Evolutionary conservation across 1,140 invertebrate species (phyloP).

Genomic region (Wiebesia pumilae): DNA sequence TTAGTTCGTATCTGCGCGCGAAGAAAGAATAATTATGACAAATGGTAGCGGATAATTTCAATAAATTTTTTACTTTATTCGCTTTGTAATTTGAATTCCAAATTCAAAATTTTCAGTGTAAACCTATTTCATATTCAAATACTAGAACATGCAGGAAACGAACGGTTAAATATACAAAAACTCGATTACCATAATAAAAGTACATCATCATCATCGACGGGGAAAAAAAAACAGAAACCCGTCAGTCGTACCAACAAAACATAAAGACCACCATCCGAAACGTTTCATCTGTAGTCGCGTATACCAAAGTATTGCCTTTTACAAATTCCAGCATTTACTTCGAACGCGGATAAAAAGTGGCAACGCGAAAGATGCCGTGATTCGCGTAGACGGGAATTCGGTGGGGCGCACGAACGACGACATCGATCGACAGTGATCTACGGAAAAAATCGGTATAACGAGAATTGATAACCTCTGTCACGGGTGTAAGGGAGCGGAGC

Average conservation of each 20-base stretch:
- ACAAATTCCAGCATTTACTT: background rate
- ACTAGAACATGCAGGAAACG: background rate
- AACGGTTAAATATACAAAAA: slow-evolving; percentile 9
- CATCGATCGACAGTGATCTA: background rate
- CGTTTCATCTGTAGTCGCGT: background rate
- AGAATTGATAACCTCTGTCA: slow-evolving; percentile 45
- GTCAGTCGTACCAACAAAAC: background rate
- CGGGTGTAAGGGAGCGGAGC: background rate
- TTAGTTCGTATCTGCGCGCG: background rate
- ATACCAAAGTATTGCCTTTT: background rate
- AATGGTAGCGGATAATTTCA: background rate
- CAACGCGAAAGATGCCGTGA: slow-evolving; percentile 25
- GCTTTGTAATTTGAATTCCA: background rate
- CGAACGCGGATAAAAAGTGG: background rate
- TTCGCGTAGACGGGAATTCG: background rate
- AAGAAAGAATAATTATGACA: background rate
- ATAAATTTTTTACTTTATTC: background rate
- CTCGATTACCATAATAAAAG: slow-evolving; percentile 31
- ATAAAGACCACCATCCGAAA: background rate
- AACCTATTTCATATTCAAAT: background rate
- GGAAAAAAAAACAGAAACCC: background rate
- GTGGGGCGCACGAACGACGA: too few species aligned
- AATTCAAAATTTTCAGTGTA: background rate
- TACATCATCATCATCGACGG: slow-evolving; percentile 37
- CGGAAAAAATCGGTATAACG: slow-evolving; percentile 42